A percentile compares a stretch with the other conserved stretches of the same genome.
phyloP scores from a whole-genome alignment of 2,113 vertebrate genomes.

The Protobothrops mucrosquamatus region DNA sequence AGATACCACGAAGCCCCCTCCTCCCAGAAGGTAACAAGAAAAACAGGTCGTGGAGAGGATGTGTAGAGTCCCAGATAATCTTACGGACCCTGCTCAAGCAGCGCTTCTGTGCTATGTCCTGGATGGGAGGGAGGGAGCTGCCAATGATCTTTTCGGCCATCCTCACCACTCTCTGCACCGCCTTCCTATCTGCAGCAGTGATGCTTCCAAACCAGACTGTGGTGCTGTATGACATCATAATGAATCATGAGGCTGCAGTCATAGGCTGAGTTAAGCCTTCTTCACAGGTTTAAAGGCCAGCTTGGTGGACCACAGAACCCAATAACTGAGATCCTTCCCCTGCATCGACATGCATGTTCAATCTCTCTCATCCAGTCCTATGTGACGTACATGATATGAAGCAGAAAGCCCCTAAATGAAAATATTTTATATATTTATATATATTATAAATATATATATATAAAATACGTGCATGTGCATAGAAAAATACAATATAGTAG shows the following conservation, averaged over 20 bases:
- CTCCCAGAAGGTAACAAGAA: too few species aligned
- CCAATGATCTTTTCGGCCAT: too few species aligned
- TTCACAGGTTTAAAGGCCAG: neutral
- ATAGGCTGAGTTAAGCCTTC: neutral
- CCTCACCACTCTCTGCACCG: too few species aligned
- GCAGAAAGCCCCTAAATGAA: neutral
- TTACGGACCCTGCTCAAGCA: too few species aligned
- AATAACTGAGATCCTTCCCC: too few species aligned
- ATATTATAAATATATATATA: neutral
- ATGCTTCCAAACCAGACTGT: too few species aligned
- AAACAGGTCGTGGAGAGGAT: too few species aligned
- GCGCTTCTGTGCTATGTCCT: too few species aligned
- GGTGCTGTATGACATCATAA: neutral
- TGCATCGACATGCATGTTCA: neutral
- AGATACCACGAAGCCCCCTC: too few species aligned
- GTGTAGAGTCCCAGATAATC: too few species aligned
- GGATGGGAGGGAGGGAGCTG: too few species aligned
- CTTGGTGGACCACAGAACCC: neutral
- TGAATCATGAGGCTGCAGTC: neutral
- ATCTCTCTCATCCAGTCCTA: neutral
- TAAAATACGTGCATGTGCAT: neutral
- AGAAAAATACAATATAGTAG: neutral
- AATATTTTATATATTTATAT: neutral
- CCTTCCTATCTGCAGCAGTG: too few species aligned
- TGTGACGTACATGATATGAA: neutral